phyloP scores from a whole-genome alignment of 1,140 invertebrate species.

The Pogonus chalceus region DNA sequence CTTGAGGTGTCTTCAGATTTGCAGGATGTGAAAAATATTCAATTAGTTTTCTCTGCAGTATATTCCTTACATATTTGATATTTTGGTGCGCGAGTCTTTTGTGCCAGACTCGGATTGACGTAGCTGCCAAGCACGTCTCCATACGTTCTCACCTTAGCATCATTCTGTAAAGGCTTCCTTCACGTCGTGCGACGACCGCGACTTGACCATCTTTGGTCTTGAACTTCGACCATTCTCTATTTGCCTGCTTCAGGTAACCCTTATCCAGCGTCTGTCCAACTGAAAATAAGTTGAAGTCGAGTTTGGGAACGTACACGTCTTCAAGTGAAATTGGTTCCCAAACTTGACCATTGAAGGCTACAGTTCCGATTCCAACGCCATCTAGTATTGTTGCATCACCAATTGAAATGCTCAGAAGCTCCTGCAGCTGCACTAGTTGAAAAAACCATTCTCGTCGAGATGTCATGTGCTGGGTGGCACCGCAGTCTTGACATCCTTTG shows the following conservation, averaged over 20 bases:
- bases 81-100: conserved; percentile 27
- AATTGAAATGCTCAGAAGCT: conserved; percentile 15
- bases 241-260: conserved; percentile 16
- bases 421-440: conserved; percentile 11
- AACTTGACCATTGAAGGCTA: conserved; percentile 18
- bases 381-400: conserved; percentile 16
- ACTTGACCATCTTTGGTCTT: conserved; percentile 14
- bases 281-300: conserved; percentile 24
- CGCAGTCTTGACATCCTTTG: conserved; percentile 18
- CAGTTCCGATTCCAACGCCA: conserved; percentile 17
- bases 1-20: too few relatives aligned
- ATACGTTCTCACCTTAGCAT: conserved; percentile 17
- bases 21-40: too few relatives aligned
- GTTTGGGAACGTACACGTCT: conserved; percentile 21
- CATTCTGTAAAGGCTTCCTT: conserved; percentile 22
- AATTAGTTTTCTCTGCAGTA: too few relatives aligned
- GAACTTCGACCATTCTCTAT: conserved; percentile 14
- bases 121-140: conserved; percentile 14
- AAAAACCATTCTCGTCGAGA: conserved; percentile 15
- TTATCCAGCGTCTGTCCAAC: conserved; percentile 20
- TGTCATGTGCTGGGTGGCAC: conserved; percentile 22
- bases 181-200: conserved; percentile 13
- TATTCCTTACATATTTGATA: conserved; percentile 22
- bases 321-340: conserved; percentile 19
- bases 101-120: conserved; percentile 22